These are phyloP conservation scores for Neolamprologus ventralis DNA, from an alignment of 2,113 vertebrate species.

Conservation along the genomic window DNA sequence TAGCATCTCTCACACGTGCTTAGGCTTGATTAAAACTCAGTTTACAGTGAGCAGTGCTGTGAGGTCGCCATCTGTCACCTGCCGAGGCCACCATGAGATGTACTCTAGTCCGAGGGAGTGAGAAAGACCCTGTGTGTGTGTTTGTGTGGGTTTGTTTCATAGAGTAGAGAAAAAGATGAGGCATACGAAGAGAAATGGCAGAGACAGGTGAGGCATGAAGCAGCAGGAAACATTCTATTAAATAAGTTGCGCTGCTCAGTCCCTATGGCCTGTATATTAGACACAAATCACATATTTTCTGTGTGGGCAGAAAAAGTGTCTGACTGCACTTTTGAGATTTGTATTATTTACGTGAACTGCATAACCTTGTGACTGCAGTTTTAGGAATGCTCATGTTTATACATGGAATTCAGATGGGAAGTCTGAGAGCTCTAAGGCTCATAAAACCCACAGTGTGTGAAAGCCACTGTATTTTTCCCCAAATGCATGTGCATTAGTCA, in stretches of 20 bases:
- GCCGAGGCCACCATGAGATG: slow-evolving; percentile 73
- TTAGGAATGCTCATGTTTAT: slow-evolving; percentile 30
- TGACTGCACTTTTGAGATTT: slow-evolving; percentile 20
- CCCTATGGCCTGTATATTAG: background rate
- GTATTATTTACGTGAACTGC: slow-evolving; percentile 42
- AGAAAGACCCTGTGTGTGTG: background rate
- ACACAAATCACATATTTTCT: slow-evolving; percentile 29
- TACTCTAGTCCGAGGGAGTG: slow-evolving; percentile 23
- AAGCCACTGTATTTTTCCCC: background rate
- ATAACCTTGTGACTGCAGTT: slow-evolving; percentile 17
- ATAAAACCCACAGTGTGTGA: slow-evolving; percentile 8
- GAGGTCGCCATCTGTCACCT: slow-evolving; percentile 85
- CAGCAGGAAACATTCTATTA: slow-evolving; percentile 13
- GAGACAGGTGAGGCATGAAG: slow-evolving; percentile 4
- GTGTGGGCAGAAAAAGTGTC: slow-evolving; percentile 17
- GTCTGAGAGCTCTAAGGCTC: background rate
- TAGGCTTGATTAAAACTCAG: slow-evolving; percentile 87
- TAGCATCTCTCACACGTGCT: slow-evolving; percentile 82
- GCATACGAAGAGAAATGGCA: background rate
- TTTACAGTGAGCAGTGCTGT: slow-evolving; percentile 77
- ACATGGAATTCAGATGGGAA: background rate
- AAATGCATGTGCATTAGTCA: background rate
- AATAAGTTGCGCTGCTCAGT: slow-evolving; percentile 1
- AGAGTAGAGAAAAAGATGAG: slow-evolving; percentile 3
- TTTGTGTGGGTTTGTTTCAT: slow-evolving; percentile 3